A percentile compares a stretch with the other conserved stretches of the same genome.
These are phyloP conservation scores for Molorchus minor DNA, from an alignment of 2,888 invertebrate species.

Conservation along the genomic window DNA sequence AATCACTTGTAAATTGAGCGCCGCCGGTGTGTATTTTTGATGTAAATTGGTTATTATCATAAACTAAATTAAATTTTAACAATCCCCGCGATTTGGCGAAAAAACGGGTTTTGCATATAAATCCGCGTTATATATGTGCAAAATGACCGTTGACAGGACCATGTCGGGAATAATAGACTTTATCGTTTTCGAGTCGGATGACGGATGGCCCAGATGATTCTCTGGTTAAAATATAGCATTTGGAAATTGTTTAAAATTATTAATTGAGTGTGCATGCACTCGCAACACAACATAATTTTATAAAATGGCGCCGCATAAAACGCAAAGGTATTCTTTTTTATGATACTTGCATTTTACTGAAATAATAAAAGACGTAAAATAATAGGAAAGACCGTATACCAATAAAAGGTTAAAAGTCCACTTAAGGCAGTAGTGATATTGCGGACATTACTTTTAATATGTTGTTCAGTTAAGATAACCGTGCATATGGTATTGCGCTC, in stretches of 20 bases:
- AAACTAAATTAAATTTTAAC: slow-evolving; percentile 20
- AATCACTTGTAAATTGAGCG: slow-evolving; percentile 8
- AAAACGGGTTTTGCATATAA: slow-evolving; percentile 16
- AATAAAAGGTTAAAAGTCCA: too few species aligned
- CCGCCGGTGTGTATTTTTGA: slow-evolving; percentile 8
- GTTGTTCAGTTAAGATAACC: too few species aligned
- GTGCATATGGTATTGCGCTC: too few species aligned
- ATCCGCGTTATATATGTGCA: background rate
- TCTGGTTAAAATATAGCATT: slow-evolving; percentile 5
- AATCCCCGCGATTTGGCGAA: slow-evolving; percentile 10
- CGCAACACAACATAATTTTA: slow-evolving; percentile 1
- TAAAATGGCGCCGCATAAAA: slow-evolving; percentile 26
- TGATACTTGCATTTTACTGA: too few species aligned
- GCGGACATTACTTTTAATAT: too few species aligned
- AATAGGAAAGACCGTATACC: too few species aligned
- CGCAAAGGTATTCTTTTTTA: too few species aligned
- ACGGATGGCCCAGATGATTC: slow-evolving; percentile 7
- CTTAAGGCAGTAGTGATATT: too few species aligned
- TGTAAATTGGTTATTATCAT: slow-evolving; percentile 23
- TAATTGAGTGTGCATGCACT: slow-evolving; percentile 1
- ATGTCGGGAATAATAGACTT: slow-evolving; percentile 18
- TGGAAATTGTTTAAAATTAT: slow-evolving; percentile 8
- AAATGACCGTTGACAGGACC: slow-evolving; percentile 12
- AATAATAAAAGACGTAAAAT: too few species aligned
- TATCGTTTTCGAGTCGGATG: slow-evolving; percentile 10